Evolutionary conservation across 2,113 vertebrate species (phyloP).

Genomic region (Cebus imitator): DNA sequence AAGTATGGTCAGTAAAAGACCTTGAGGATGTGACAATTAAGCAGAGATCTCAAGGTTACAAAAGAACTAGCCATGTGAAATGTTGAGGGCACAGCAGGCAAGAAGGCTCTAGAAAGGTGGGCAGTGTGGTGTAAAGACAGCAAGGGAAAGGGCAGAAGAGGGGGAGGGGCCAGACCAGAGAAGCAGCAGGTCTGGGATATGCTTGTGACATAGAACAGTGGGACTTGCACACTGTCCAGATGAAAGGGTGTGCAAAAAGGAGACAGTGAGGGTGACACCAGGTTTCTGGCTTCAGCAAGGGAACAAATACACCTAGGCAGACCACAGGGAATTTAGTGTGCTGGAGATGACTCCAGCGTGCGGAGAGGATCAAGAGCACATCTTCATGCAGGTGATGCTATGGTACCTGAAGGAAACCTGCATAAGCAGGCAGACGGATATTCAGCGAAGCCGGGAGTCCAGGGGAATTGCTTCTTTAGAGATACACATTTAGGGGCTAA

Average conservation of each 20-base stretch:
- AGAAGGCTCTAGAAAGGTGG: not conserved
- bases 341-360: not conserved
- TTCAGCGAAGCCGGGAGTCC: not conserved
- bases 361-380: no score
- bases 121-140: not conserved
- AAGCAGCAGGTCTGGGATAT: not conserved
- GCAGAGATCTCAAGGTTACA: not conserved
- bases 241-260: not conserved
- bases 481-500: no score
- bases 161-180: not conserved
- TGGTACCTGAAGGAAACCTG: not conserved
- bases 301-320: not conserved
- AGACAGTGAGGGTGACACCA: accelerated
- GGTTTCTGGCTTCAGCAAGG: not conserved
- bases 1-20: not conserved
- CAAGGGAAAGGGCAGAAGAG: not conserved
- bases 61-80: accelerated
- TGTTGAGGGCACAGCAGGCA: not conserved
- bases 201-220: not conserved
- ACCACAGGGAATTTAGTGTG: accelerated
- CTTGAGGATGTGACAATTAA: not conserved
- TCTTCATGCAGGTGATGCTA: not conserved
- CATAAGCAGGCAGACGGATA: not conserved
- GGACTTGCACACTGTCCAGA: accelerated
- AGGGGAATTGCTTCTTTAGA: not conserved